These are phyloP conservation scores for Salminus brasiliensis DNA, from an alignment of 2,113 vertebrate species.

Conservation along the genomic window DNA sequence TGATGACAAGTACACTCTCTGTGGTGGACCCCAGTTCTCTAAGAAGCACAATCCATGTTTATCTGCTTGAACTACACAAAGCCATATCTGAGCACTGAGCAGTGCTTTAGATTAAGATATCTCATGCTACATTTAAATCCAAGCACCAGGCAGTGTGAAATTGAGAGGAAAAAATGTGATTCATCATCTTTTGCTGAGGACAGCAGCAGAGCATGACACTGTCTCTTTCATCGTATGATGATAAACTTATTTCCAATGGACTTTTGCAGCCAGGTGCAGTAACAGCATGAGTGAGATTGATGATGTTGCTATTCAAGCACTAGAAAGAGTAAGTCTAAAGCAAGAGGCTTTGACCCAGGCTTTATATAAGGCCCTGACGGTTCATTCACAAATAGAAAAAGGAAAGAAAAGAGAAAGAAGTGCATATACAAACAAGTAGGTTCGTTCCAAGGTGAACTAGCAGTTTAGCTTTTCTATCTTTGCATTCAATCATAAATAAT, in stretches of 20 bases:
- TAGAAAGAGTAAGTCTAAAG: background rate
- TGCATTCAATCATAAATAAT: no score
- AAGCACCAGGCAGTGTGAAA: constrained; percentile 3
- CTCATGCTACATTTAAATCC: background rate
- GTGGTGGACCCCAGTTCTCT: background rate
- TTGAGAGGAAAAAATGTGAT: background rate
- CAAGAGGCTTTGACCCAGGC: background rate
- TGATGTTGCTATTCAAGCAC: background rate
- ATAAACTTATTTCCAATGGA: constrained; percentile 16
- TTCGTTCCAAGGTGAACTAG: no score
- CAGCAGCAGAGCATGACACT: constrained; percentile 19
- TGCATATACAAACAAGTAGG: background rate
- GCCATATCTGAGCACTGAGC: background rate
- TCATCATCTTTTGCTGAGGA: constrained; percentile 1
- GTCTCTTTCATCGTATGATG: background rate
- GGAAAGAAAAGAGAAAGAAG: background rate
- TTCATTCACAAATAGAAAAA: background rate
- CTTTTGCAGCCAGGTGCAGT: background rate
- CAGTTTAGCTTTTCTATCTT: no score
- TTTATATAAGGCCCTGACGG: background rate
- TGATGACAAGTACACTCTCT: constrained; percentile 23
- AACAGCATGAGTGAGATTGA: background rate
- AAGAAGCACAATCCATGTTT: constrained; percentile 13
- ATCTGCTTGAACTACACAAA: constrained; percentile 5
- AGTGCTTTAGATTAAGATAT: constrained; percentile 4